Percentiles rank a stretch among this genome's conserved stretches.
phyloP scores from a whole-genome alignment of 2,888 invertebrate genomes.

The Andrena dorsata region DNA sequence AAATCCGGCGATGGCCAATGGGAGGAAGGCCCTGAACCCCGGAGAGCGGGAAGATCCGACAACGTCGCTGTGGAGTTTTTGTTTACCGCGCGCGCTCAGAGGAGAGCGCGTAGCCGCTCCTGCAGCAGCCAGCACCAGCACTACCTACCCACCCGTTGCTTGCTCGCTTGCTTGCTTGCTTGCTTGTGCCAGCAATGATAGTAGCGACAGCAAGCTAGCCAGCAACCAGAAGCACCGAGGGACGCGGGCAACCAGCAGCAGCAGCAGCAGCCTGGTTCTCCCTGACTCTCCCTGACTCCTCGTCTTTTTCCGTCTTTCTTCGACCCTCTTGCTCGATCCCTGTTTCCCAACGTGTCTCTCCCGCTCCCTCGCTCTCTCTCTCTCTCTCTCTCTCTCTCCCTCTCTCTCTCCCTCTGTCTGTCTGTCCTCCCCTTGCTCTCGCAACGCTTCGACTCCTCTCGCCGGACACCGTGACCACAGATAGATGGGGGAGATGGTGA shows the following conservation, averaged over 20 bases:
- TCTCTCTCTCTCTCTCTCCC: conserved; percentile 3
- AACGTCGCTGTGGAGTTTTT: conserved; percentile 83
- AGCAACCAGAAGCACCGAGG: conserved; percentile 41
- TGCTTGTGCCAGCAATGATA: conserved; percentile 47
- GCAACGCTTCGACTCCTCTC: conserved; percentile 51
- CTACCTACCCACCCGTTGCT: conserved; percentile 15
- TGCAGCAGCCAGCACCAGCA: conserved; percentile 64
- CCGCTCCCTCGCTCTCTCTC: background rate
- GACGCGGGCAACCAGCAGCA: conserved; percentile 2
- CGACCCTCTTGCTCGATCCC: conserved; percentile 3
- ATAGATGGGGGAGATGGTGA: conserved; percentile 29
- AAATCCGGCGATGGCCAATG: conserved; percentile 80
- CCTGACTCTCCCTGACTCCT: background rate
- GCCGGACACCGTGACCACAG: conserved; percentile 60
- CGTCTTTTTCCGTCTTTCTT: conserved; percentile 1
- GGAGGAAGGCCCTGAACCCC: conserved; percentile 74
- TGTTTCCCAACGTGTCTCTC: background rate
- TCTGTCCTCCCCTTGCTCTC: conserved; percentile 21
- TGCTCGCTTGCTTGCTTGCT: conserved; percentile 47
- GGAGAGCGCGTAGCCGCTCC: conserved; percentile 74
- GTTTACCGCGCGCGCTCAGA: conserved; percentile 80
- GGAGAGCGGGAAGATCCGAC: conserved; percentile 82
- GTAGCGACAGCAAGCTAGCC: conserved; percentile 44
- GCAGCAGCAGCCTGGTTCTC: background rate
- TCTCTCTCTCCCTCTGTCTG: conserved; percentile 7